These are phyloP conservation scores for Acridotheres tristis DNA, from an alignment of 2,797 vertebrate species.

Conservation along the genomic window DNA sequence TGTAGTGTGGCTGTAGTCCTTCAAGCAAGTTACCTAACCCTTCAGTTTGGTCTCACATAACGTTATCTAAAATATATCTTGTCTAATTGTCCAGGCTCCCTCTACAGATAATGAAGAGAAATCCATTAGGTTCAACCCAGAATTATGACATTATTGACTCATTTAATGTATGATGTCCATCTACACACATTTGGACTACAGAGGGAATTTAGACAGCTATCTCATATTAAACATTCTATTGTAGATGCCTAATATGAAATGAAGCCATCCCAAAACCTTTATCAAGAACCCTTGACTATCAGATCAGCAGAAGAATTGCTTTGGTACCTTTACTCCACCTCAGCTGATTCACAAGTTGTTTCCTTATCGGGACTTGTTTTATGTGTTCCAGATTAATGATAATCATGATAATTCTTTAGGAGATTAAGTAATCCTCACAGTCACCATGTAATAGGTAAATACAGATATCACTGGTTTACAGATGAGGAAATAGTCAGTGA, in stretches of 20 bases:
- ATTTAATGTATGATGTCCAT: not conserved
- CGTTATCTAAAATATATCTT: not conserved
- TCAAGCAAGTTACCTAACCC: not conserved
- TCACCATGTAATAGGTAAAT: slow-evolving; percentile 42
- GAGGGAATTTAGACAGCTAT: not conserved
- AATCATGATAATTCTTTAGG: slow-evolving; percentile 63
- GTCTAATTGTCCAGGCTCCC: not conserved
- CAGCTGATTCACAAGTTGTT: slow-evolving; percentile 32
- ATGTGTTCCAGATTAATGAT: slow-evolving; percentile 57
- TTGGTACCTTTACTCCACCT: slow-evolving; percentile 24
- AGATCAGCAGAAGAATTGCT: slow-evolving; percentile 33
- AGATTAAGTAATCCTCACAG: slow-evolving; percentile 62
- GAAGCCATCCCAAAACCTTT: not conserved
- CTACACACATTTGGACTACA: not conserved
- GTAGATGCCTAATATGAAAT: not conserved
- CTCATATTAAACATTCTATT: not conserved
- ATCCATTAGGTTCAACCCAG: not conserved
- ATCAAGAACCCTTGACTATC: not conserved
- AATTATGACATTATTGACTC: not conserved
- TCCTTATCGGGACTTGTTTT: slow-evolving; percentile 47
- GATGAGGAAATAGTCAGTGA: slow-evolving; percentile 54
- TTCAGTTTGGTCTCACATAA: not conserved
- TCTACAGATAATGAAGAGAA: slow-evolving; percentile 21
- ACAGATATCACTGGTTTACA: slow-evolving; percentile 35
- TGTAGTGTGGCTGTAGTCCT: not conserved